Percentiles rank a stretch among this genome's conserved stretches.
These are phyloP conservation scores for Lasiommata megera DNA, from an alignment of 2,888 invertebrate genomes.

Conservation along the genomic window DNA sequence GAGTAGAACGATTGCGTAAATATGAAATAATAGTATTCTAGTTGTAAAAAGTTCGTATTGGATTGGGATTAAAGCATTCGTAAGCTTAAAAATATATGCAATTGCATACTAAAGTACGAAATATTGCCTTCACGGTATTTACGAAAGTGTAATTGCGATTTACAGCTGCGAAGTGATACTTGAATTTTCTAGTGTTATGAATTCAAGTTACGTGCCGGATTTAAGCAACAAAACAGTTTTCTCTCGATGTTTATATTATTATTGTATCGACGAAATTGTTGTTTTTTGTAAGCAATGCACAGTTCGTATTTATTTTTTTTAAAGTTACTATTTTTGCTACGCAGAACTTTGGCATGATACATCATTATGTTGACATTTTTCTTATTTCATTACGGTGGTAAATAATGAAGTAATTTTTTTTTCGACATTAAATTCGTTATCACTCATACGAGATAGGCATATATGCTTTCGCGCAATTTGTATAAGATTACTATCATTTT, in stretches of 20 bases:
- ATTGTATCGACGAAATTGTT: not conserved
- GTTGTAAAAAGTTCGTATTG: conserved; percentile 31
- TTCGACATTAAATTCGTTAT: too few species aligned
- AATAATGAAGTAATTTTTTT: too few species aligned
- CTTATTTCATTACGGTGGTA: too few species aligned
- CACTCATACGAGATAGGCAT: too few species aligned
- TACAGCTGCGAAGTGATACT: conserved; percentile 23
- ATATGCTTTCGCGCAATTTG: too few species aligned
- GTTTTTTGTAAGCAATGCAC: too few species aligned
- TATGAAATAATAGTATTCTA: conserved; percentile 34
- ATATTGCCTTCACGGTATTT: conserved; percentile 25
- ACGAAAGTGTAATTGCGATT: conserved; percentile 23
- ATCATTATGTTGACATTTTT: too few species aligned
- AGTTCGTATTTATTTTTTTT: not conserved
- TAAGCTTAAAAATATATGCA: conserved; percentile 25
- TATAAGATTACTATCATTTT: too few species aligned
- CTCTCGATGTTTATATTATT: conserved; percentile 5
- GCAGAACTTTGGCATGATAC: too few species aligned
- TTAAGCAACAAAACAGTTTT: conserved; percentile 8
- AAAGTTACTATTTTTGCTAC: not conserved
- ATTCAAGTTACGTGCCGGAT: conserved; percentile 5
- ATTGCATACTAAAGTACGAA: conserved; percentile 23
- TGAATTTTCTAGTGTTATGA: conserved; percentile 13
- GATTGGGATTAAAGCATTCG: conserved; percentile 24
- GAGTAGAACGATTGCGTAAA: conserved; percentile 35